Base-by-base conservation (phyloP, 2,113 vertebrate species). In the Hippolais icterina region DNA sequence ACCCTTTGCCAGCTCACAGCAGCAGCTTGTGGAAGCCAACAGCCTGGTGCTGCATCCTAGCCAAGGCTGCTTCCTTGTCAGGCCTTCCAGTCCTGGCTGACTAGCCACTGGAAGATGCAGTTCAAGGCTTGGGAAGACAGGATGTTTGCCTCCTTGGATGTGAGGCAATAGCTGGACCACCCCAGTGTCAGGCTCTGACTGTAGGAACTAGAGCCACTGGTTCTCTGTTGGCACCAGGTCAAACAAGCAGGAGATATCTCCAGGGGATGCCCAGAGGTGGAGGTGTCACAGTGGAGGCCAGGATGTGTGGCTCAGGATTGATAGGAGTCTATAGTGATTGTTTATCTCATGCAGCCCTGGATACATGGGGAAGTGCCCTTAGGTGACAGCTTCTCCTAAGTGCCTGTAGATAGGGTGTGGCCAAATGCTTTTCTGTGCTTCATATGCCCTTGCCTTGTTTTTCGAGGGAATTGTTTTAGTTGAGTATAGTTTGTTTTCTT, bases 241-340 rank as follows among this genome's bases (percentile, higher is more conserved):
- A 49, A 13, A 3, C n/a, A 56, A 19, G 23, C 52, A 72, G 63
- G 71, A 80, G 53, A 47, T 10, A 5, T 33, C 5, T 4, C 18
- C 7, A 4, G 27, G 11, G n/a, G 31, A 11, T 53, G 42, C 53
- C 42, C 3, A 44, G 69, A n/a, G n/a, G 81, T 31, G 41, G 57
- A 31, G 41, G 9, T 29, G 5, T 10, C 57, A 22, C 9, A 1
- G n/a, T 24, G n/a, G n/a, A 65, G 64, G 23, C 27, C 0, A 8
- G 12, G 22, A 7, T 0, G 9, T 14, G 10, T 0, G 1, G 35
- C 57, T 64, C 27, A 17, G 44, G 56, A 33, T 9, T 76, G 74
- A 39, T 1, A 4, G 9, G 56, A 47, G 21, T 27, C 56, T 44
- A 0, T 5, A 44, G 47, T 13, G 14, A 31, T 54, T 24, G 9